Base-by-base conservation (phyloP, 1,140 invertebrate species). In the Nymphalis io region DNA sequence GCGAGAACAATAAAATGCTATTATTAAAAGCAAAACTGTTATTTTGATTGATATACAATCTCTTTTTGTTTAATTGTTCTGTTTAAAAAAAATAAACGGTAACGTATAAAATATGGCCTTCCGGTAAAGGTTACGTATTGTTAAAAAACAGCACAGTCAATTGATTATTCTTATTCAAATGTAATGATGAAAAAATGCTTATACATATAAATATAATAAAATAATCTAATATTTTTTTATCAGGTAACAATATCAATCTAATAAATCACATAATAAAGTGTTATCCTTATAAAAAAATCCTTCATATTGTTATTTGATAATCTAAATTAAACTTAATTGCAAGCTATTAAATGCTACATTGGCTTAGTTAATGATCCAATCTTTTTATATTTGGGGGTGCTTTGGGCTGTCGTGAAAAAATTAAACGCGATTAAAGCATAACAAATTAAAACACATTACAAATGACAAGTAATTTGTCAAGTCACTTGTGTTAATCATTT, bases 31-130 rank as follows among this genome's bases (percentile, higher is more conserved):
- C 42, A 21, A 46, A 42, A 27, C 11, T 59, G 20, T 38, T 27
- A 60, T 15, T 27, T 55, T 51, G 40, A 60, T 68, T 68, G 59
- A 53, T 68, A 51, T 60, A 60, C 66, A 68, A 27, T 68, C 18
- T 42, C 20, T 20, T 68, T 68, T 60, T 53, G 27, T 60, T 68
- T 60, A 60, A 67, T 60, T 67, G 57, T 33, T 44, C 1, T 61
- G 11, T 39, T 44, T 46, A 67, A 33, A 59, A 46, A 57, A 66
- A 33, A 48, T 2, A 33, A 48, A 23, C 23, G 33, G 23, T 57
- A 44, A 23, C 8, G 0, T 6, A 5, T n/a, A 16, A 33, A 15
- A 42, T 33, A 0, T 55, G 66, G 66, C 66, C 66, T 68, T 68
- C 66, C 58, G 58, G 58, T 60, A 51, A 44, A 21, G 65, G 62